Percentiles rank a stretch among this genome's conserved stretches.
phyloP scores from a whole-genome alignment of 2,888 invertebrate genomes.

The Hypsopygia costalis region DNA sequence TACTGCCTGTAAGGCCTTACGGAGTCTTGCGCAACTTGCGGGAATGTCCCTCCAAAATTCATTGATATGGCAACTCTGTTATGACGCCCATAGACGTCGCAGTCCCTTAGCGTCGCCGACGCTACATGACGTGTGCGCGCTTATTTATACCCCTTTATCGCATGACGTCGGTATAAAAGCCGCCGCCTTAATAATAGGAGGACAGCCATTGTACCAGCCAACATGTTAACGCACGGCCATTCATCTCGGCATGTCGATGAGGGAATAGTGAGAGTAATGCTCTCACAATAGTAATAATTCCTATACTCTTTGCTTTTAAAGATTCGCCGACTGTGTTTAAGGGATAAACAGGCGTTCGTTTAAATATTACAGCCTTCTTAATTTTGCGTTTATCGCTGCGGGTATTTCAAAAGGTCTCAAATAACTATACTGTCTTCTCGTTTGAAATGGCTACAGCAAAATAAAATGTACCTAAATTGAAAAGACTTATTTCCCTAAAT shows the following conservation, averaged over 20 bases:
- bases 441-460: no score
- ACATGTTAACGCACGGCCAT: slow-evolving; percentile 38
- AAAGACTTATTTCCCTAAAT: no score
- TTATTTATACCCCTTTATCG: slow-evolving; percentile 40
- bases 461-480: no score
- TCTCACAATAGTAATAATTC: slow-evolving; percentile 31
- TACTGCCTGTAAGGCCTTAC: no score
- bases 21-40: background rate
- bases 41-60: slow-evolving; percentile 4
- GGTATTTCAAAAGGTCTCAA: no score
- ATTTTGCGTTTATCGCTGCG: slow-evolving; percentile 1
- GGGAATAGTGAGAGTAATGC: slow-evolving; percentile 33
- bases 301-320: slow-evolving; percentile 14
- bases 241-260: slow-evolving; percentile 39
- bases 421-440: no score
- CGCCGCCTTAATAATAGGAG: slow-evolving; percentile 48
- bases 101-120: slow-evolving; percentile 11
- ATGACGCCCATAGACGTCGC: slow-evolving; percentile 32
- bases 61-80: slow-evolving; percentile 4
- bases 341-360: slow-evolving; percentile 9
- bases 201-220: slow-evolving; percentile 41
- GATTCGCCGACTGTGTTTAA: slow-evolving; percentile 19
- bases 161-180: slow-evolving; percentile 39
- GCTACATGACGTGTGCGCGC: slow-evolving; percentile 40
- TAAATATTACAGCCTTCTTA: background rate